Evolutionary conservation across 2,888 invertebrate genomes (phyloP).

Genomic region (Rhogogaster chlorosoma): DNA sequence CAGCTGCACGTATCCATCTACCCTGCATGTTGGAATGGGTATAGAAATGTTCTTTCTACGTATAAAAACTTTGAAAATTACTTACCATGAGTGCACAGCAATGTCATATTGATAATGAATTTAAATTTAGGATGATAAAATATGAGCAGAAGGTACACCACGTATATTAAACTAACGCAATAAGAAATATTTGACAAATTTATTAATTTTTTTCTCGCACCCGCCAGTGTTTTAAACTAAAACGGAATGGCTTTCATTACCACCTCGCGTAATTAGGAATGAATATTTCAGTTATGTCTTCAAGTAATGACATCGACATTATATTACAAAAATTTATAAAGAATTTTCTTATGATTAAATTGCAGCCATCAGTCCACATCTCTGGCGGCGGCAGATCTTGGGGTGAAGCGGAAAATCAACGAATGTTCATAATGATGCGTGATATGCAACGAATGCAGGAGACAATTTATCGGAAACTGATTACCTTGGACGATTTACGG

Average conservation of each 20-base stretch:
- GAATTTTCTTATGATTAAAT: background rate
- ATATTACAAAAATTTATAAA: background rate
- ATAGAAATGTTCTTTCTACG: background rate
- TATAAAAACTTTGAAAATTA: background rate
- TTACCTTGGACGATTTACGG: background rate
- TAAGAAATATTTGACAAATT: background rate
- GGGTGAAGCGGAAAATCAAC: background rate
- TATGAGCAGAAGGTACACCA: background rate
- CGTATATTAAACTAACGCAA: background rate
- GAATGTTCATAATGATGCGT: background rate
- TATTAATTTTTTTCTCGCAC: background rate
- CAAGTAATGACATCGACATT: background rate
- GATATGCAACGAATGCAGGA: background rate
- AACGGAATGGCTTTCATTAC: background rate
- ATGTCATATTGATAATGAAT: background rate
- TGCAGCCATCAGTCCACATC: background rate
- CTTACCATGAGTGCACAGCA: background rate
- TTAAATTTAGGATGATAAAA: background rate
- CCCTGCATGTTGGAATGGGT: background rate
- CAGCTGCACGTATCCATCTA: background rate
- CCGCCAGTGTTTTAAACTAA: background rate
- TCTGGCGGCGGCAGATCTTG: background rate
- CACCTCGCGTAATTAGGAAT: background rate
- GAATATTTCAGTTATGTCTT: background rate
- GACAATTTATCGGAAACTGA: background rate